Conservation (phyloP, 2,113 vertebrate genomes). For the Corapipo altera region DNA sequence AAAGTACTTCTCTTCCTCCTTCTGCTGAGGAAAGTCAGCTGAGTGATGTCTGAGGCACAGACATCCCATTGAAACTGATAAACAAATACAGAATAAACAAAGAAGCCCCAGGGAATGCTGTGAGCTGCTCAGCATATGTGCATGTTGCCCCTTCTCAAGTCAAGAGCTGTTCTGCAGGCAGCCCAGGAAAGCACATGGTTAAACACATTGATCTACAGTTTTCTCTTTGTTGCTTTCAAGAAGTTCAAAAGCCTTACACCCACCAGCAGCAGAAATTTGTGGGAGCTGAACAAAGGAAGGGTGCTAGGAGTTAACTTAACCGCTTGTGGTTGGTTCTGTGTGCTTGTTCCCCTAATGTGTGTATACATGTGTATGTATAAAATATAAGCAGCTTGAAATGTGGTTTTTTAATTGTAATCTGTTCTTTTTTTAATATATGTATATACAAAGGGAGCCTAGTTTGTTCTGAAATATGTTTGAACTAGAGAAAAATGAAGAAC, state of each 20-base stretch:
- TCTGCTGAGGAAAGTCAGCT: background rate
- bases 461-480: background rate
- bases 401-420: background rate
- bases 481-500: background rate
- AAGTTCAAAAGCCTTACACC: constrained; percentile 59
- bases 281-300: constrained; percentile 48
- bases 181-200: background rate
- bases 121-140: background rate
- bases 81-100: background rate
- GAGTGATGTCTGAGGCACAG: background rate
- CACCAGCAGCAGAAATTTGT: constrained; percentile 49
- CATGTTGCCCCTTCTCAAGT: background rate
- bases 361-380: background rate
- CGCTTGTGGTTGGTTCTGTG: background rate
- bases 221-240: constrained; percentile 24
- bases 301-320: constrained; percentile 38
- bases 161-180: background rate
- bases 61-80: background rate
- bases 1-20: background rate
- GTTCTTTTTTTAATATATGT: background rate
- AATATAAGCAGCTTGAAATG: background rate
- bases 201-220: background rate
- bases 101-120: background rate
- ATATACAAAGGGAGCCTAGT: background rate
- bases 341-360: background rate